A percentile compares a stretch with the other conserved stretches of the same genome.
These are phyloP conservation scores for Drosophila serrata DNA, from an alignment of 1,140 invertebrate genomes.

Conservation along the genomic window DNA sequence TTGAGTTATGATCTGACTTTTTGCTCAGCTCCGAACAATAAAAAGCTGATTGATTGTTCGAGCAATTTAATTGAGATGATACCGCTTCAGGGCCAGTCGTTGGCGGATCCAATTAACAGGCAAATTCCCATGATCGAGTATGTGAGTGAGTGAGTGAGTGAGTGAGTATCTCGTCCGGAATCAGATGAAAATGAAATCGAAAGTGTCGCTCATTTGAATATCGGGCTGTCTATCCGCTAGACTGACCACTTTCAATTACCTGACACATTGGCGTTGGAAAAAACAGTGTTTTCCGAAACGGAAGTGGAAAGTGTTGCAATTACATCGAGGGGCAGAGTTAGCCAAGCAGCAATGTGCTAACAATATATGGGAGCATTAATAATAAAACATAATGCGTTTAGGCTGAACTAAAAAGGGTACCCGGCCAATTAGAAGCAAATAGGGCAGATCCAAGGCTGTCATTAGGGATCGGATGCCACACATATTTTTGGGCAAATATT, in stretches of 20 bases:
- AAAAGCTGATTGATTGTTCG: conserved; percentile 63
- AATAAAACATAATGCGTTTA: conserved; percentile 63
- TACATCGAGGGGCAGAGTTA: conserved; percentile 45
- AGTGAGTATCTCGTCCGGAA: conserved; percentile 1
- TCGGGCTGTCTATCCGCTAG: conserved; percentile 33
- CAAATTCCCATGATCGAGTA: conserved; percentile 35
- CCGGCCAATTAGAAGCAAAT: conserved; percentile 70
- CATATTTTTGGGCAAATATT: conserved; percentile 56
- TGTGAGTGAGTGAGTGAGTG: neutral
- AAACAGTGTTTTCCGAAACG: conserved; percentile 52
- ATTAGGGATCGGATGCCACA: conserved; percentile 67
- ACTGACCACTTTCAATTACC: conserved; percentile 68
- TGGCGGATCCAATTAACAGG: conserved; percentile 42
- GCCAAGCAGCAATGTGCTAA: conserved; percentile 57
- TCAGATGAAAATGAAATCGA: conserved; percentile 55
- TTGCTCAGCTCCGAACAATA: conserved; percentile 42
- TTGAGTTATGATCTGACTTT: conserved; percentile 49
- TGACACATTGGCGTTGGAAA: conserved; percentile 14
- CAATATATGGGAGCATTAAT: conserved; percentile 38
- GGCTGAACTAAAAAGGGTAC: conserved; percentile 65
- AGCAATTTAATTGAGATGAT: conserved; percentile 46
- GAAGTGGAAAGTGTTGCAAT: conserved; percentile 80
- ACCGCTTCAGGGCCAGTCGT: conserved; percentile 9
- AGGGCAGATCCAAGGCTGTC: conserved; percentile 58
- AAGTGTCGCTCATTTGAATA: conserved; percentile 62